Percentiles rank a stretch among this genome's conserved stretches.
These are phyloP conservation scores for Drosophila mercatorum DNA, from an alignment of 2,888 invertebrate genomes.

Conservation along the genomic window DNA sequence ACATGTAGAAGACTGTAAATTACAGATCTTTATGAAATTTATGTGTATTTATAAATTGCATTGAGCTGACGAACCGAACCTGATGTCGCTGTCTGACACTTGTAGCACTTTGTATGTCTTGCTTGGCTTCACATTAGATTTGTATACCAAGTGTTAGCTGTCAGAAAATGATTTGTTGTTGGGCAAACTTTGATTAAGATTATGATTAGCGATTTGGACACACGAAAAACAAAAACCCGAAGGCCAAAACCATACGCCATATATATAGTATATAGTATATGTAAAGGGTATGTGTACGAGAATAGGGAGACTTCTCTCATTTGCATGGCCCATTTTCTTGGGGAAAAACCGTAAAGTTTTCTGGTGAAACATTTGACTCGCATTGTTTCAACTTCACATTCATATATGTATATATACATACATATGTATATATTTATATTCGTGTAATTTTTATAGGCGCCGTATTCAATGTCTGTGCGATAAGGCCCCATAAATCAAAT, in stretches of 20 bases:
- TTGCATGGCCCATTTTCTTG: conserved; percentile 14
- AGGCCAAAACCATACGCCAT: conserved; percentile 2
- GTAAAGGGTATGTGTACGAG: too few species aligned
- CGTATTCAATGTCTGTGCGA: conserved; percentile 13
- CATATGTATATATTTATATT: conserved; percentile 1
- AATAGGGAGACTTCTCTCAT: background rate
- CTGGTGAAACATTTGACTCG: background rate
- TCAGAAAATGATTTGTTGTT: conserved; percentile 8
- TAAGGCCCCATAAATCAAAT: conserved; percentile 20
- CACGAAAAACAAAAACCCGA: background rate
- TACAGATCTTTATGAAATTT: background rate
- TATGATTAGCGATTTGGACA: conserved; percentile 12
- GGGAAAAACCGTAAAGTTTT: background rate
- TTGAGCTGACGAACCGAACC: background rate
- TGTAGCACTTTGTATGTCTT: background rate
- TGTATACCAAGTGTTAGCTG: background rate
- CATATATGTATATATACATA: conserved; percentile 1
- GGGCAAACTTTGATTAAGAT: conserved; percentile 9
- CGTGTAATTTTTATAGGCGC: background rate
- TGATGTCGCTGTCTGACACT: background rate
- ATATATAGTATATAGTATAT: background rate
- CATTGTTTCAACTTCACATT: background rate
- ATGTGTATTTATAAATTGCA: background rate
- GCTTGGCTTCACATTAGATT: background rate
- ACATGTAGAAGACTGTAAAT: background rate